These are phyloP conservation scores for Drosophila anomelani DNA, from an alignment of 2,888 invertebrate species.

Conservation along the genomic window DNA sequence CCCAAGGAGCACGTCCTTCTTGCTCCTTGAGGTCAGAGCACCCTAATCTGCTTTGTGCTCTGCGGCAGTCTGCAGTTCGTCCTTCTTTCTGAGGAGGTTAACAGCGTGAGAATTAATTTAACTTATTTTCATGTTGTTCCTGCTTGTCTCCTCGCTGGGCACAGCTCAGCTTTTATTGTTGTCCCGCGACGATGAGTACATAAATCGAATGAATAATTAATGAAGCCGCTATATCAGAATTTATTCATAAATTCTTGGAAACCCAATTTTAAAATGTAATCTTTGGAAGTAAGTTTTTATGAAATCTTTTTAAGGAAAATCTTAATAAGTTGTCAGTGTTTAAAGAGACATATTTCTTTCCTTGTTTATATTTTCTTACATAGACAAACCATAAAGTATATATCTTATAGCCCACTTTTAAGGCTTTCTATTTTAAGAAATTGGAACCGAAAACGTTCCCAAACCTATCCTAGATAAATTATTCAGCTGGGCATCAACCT, in stretches of 20 bases:
- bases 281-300: not conserved
- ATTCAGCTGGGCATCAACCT: slow-evolving; percentile 4
- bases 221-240: slow-evolving; percentile 4
- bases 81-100: slow-evolving; percentile 21
- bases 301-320: not conserved
- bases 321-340: not conserved
- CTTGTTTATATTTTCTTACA: not conserved
- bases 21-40: slow-evolving; percentile 37
- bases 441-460: not conserved
- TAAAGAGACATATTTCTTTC: not conserved
- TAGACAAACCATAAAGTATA: not conserved
- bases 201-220: slow-evolving; percentile 16
- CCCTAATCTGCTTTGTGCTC: slow-evolving; percentile 42
- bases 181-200: slow-evolving; percentile 15
- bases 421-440: not conserved
- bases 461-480: slow-evolving; percentile 11
- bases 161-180: slow-evolving; percentile 19
- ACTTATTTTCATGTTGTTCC: slow-evolving; percentile 33
- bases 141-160: slow-evolving; percentile 8
- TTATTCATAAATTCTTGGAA: slow-evolving; percentile 10
- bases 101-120: slow-evolving; percentile 41
- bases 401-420: not conserved
- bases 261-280: not conserved
- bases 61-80: slow-evolving; percentile 31
- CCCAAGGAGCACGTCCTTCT: slow-evolving; percentile 24